These are phyloP conservation scores for Andrena bucephala DNA, from an alignment of 2,888 invertebrate species.

Conservation along the genomic window DNA sequence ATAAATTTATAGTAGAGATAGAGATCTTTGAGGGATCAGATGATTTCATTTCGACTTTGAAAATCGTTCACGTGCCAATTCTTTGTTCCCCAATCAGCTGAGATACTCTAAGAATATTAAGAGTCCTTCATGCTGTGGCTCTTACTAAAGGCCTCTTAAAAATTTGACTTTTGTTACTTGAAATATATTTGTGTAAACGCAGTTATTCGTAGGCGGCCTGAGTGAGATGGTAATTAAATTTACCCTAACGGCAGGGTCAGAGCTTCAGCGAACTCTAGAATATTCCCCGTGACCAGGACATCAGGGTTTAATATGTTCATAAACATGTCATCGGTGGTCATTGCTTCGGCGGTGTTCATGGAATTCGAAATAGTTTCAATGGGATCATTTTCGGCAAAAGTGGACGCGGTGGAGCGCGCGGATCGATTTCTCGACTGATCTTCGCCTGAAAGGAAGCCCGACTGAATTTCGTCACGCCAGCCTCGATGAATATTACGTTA, in stretches of 20 bases:
- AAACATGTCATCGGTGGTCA: constrained; percentile 41
- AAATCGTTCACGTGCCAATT: too few relatives aligned
- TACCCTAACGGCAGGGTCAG: constrained; percentile 60
- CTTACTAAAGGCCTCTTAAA: too few relatives aligned
- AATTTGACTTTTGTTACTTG: not conserved
- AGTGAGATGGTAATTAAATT: not conserved
- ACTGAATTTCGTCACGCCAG: constrained; percentile 32
- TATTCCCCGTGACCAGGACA: constrained; percentile 7
- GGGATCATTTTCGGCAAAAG: constrained; percentile 28
- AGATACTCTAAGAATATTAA: too few relatives aligned
- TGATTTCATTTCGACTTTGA: too few relatives aligned
- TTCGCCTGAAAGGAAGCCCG: constrained; percentile 56
- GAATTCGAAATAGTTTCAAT: constrained; percentile 51
- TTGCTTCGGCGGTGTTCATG: constrained; percentile 56
- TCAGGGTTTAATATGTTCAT: constrained; percentile 31
- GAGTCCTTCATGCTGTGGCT: too few relatives aligned
- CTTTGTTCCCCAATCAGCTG: too few relatives aligned
- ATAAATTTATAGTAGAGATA: too few relatives aligned
- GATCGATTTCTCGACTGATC: constrained; percentile 24
- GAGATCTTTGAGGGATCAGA: too few relatives aligned
- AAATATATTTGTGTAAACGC: not conserved
- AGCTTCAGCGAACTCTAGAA: constrained; percentile 49
- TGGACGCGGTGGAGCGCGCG: constrained; percentile 4
- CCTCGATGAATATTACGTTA: constrained; percentile 35
- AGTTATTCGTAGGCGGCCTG: not conserved